Base-by-base conservation (phyloP, 2,797 vertebrate genomes). In the Urosaurus nigricauda region DNA sequence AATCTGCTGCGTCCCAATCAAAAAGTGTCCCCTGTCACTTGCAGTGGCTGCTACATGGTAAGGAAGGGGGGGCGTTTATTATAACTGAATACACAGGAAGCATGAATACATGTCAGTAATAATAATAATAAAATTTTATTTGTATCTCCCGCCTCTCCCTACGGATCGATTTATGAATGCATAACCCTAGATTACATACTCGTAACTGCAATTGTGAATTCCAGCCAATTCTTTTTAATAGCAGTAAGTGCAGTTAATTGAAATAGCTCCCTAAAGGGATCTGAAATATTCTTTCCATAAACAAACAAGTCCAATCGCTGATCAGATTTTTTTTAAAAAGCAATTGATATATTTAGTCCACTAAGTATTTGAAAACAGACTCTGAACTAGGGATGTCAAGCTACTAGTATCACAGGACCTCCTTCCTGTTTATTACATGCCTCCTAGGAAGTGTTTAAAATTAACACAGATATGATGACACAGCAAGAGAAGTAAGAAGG, bases 341-440 rank as follows among this genome's bases (percentile, higher is more conserved):
- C 13, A 2, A 53, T 11, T 17, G 60, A 6, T 17, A 47, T 89
- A 65, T 68, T 77, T 68, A 40, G 17, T 63, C 2, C 40, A 53
- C n/a, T 40, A 58, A 21, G 16, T 13, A 84, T 81, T 65, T 81
- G 24, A 89, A 84, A 89, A 89, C 37, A 65, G n/a, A 53, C 32
- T 51, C 5, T 24, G 14, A 86, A 65, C 68, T 85, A 40, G 53
- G 78, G 37, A 68, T 53, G 26, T 56, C 43, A 40, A 65, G n/a
- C n/a, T 71, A 79, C 21, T 37, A 29, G 26, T n/a, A 77, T 32
- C 35, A 86, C 43, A 75, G 32, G 51, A 81, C n/a, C 37, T 51
- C 70, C 47, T 68, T 51, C 51, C 47, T 73, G 24, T 73, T 84
- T 84, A 63, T 12, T 35, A 51, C 68, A 6, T 5, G 19, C 19